These are phyloP conservation scores for Corythoichthys haematopterus DNA, from an alignment of 2,113 vertebrate genomes.

Conservation along the genomic window DNA sequence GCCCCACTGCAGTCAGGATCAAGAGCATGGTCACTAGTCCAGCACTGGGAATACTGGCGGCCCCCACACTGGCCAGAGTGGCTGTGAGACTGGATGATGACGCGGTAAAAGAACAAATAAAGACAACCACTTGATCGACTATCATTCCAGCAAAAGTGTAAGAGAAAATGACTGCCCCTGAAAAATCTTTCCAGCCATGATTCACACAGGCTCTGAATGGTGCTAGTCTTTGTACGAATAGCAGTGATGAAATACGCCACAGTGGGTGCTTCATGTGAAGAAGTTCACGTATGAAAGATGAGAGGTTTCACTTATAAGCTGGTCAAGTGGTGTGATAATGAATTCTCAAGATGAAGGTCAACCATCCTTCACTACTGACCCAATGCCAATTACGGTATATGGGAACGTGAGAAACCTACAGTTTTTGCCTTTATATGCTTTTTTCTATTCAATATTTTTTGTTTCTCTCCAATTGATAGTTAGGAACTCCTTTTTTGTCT, in stretches of 20 bases:
- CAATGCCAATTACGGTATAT: conserved; percentile 13
- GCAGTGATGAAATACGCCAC: conserved; percentile 5
- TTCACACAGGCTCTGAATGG: conserved; percentile 7
- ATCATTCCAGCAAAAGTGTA: neutral
- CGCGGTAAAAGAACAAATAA: conserved; percentile 6
- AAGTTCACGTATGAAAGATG: conserved; percentile 6
- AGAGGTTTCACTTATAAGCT: conserved; percentile 29
- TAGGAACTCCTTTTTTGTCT: neutral
- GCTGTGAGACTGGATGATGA: conserved; percentile 83
- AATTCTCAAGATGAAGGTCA: conserved; percentile 32
- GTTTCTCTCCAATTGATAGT: neutral
- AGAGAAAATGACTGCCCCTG: neutral
- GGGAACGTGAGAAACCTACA: neutral
- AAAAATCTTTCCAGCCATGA: neutral
- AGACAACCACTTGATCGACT: conserved; percentile 4
- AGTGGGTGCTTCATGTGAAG: conserved; percentile 20
- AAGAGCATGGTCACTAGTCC: conserved; percentile 97
- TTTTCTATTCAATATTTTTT: conserved; percentile 14
- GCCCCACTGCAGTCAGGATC: conserved; percentile 93
- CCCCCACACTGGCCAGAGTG: conserved; percentile 92
- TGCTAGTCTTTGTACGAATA: conserved; percentile 12
- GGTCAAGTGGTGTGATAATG: conserved; percentile 22
- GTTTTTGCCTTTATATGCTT: neutral
- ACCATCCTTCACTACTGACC: conserved; percentile 20
- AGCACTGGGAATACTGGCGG: conserved; percentile 96